Percentiles rank a stretch among this genome's conserved stretches.
These are phyloP conservation scores for Hypercompe scribonia DNA, from an alignment of 2,888 invertebrate species.

Conservation along the genomic window DNA sequence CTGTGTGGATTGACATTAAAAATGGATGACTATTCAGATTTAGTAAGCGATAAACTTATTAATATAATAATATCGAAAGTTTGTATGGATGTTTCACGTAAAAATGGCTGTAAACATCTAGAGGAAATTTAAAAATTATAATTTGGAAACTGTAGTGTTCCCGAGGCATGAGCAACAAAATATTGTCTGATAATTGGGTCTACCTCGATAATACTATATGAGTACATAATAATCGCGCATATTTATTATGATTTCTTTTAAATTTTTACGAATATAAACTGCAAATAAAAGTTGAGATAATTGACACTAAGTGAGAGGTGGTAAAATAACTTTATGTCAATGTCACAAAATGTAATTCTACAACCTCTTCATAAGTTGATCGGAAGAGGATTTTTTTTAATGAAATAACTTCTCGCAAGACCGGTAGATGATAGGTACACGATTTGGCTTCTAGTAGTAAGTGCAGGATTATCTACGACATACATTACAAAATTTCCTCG, in stretches of 20 bases:
- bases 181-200: too few species aligned
- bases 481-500: background rate
- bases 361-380: background rate
- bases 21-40: conserved; percentile 57
- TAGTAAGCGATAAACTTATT: conserved; percentile 52
- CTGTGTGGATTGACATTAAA: conserved; percentile 28
- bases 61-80: too few species aligned
- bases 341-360: background rate
- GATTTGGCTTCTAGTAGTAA: background rate
- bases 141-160: too few species aligned
- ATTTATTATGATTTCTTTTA: too few species aligned
- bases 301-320: background rate
- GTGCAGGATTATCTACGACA: background rate
- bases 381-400: background rate
- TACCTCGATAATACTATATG: too few species aligned
- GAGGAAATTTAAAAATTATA: too few species aligned
- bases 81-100: too few species aligned
- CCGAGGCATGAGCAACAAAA: too few species aligned
- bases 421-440: background rate
- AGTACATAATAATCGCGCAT: too few species aligned
- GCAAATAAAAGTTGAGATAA: background rate
- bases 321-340: background rate
- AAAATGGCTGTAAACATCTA: too few species aligned
- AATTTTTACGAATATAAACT: background rate
- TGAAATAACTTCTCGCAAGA: background rate